These are phyloP conservation scores for Zeus faber DNA, from an alignment of 2,113 vertebrate species.

Conservation along the genomic window DNA sequence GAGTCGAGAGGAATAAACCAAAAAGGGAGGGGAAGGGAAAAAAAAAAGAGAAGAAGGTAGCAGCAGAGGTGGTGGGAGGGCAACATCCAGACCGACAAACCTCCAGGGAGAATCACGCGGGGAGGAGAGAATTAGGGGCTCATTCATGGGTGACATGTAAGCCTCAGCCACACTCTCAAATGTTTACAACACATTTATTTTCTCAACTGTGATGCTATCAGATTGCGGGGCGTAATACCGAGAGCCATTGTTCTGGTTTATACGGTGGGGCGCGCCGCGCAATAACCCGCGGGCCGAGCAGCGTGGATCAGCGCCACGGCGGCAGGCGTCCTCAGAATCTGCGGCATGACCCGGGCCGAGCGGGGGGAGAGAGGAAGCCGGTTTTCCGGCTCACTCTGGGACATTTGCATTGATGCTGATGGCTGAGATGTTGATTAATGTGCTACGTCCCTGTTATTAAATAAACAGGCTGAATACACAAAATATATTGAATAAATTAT, in stretches of 20 bases:
- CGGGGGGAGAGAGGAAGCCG: slow-evolving; percentile 12
- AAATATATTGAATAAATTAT: slow-evolving; percentile 76
- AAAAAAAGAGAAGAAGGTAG: slow-evolving; percentile 9
- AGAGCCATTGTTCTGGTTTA: slow-evolving; percentile 66
- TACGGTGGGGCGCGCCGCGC: slow-evolving; percentile 15
- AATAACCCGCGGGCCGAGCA: slow-evolving; percentile 66
- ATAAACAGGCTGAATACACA: slow-evolving; percentile 72
- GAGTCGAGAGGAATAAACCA: too few species aligned
- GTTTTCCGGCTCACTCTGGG: slow-evolving; percentile 22
- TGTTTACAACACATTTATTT: slow-evolving; percentile 65
- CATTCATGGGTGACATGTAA: slow-evolving; percentile 70
- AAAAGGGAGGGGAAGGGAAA: slow-evolving; percentile 22
- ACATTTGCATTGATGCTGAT: slow-evolving; percentile 56
- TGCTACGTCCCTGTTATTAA: slow-evolving; percentile 65
- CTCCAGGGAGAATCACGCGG: slow-evolving; percentile 19
- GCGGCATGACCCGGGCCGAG: slow-evolving; percentile 42
- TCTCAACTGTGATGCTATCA: slow-evolving; percentile 58
- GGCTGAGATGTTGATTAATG: slow-evolving; percentile 73
- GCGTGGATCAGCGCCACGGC: slow-evolving; percentile 42
- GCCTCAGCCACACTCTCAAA: slow-evolving; percentile 54
- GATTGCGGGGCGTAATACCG: slow-evolving; percentile 53
- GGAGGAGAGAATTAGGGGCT: slow-evolving; percentile 59
- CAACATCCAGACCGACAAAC: slow-evolving; percentile 4
- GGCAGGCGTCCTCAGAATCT: slow-evolving; percentile 39
- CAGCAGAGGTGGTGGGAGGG: slow-evolving; percentile 17